These are phyloP conservation scores for Notarius lentiginosus DNA, from an alignment of 2,113 vertebrate genomes.

Conservation along the genomic window DNA sequence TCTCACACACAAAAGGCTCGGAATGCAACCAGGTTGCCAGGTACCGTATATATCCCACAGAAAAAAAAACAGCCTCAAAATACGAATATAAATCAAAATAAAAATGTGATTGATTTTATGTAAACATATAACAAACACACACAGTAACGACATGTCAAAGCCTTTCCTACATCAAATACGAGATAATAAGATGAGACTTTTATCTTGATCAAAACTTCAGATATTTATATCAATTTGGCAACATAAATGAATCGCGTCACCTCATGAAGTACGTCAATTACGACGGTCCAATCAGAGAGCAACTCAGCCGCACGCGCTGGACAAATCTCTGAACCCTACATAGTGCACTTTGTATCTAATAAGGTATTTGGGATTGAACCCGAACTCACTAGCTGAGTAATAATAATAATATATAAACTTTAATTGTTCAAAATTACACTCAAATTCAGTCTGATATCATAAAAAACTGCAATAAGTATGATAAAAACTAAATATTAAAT, in stretches of 20 bases:
- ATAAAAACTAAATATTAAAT: too few relatives aligned
- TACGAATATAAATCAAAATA: too few relatives aligned
- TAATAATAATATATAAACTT: background rate
- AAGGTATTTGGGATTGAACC: background rate
- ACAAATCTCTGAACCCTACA: background rate
- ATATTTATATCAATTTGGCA: background rate
- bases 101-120: too few relatives aligned
- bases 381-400: too few relatives aligned
- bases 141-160: too few relatives aligned
- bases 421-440: too few relatives aligned
- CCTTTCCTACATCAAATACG: background rate
- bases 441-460: too few relatives aligned
- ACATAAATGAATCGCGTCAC: background rate
- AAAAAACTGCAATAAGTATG: too few relatives aligned
- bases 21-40: constrained; percentile 30
- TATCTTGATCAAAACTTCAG: rapidly evolving
- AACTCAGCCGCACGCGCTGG: too few relatives aligned
- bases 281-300: background rate
- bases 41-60: background rate
- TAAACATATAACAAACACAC: too few relatives aligned
- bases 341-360: background rate
- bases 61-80: background rate
- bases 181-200: background rate
- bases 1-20: background rate
- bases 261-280: background rate